Evolutionary conservation across 2,797 vertebrate genomes (phyloP), one percentile per base, ranked within the genome.

Genomic region (Limnodromus scolopaceus): DNA sequence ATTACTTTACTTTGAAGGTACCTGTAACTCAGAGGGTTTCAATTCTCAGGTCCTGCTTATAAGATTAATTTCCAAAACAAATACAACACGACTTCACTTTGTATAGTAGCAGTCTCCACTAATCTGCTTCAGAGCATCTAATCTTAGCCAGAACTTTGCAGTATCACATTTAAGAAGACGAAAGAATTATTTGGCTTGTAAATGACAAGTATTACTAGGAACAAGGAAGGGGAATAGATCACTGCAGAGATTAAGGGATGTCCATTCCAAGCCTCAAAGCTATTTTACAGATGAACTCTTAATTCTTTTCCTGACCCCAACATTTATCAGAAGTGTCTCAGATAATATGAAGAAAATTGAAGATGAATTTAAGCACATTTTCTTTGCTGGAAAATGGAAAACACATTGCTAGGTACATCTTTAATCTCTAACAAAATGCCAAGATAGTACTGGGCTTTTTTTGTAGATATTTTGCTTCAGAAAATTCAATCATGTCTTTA

Each of bases 401-500:
- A n/a, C n/a, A 78, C 46, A 65, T 51, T 65, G 5, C 13, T 72
- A 90, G 27, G 54, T 78, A 63, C 24, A 23, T 43, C 24, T 88
- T 92, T 91, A 12, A 63, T 71, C 38, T 84, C 19, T 72, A 84
- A 76, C 27, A 72, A 78, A 87, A 89, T 43, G 65, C 39, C 25
- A 74, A 75, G 58, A 82, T 11, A 84, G 30, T 13, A n/a, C 36
- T 86, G 4, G 5, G 11, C 5, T 4, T 69, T 65, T 78, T 93
- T 28, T 49, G 13, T 34, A 72, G 49, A 30, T 63, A 72, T 36
- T 92, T 93, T 94, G 16, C 63, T 87, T 72, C 6, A 9, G 43
- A 91, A 89, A 93, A 92, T 76, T 82, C 58, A 92, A 55, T 92
- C 76, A 84, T n/a, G 9, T 75, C 34, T 88, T 92, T 76, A 84